phyloP scores from a whole-genome alignment of 1,140 invertebrate genomes.

The Cotesia glomerata region DNA sequence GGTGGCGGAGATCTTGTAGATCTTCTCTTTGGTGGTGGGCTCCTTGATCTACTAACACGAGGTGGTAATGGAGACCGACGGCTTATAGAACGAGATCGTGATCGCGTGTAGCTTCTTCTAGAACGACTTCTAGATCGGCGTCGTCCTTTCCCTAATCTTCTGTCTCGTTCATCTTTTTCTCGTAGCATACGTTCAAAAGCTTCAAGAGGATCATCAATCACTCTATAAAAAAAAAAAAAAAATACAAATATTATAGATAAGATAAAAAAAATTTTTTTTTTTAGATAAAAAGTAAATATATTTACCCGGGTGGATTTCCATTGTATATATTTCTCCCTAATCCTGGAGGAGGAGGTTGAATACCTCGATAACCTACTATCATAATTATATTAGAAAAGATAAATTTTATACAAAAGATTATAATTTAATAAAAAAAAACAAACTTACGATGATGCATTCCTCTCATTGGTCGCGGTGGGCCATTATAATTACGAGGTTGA shows the following conservation, averaged over 20 bases:
- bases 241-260: background rate
- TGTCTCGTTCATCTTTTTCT: constrained; percentile 79
- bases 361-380: constrained; percentile 54
- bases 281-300: background rate
- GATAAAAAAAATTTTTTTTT: constrained; percentile 3
- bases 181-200: constrained; percentile 84
- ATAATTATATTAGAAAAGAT: background rate
- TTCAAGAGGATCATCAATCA: constrained; percentile 82
- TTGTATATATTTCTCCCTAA: constrained; percentile 57
- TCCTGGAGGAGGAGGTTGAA: constrained; percentile 59
- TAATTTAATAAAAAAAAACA: background rate
- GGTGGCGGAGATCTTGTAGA: constrained; percentile 52
- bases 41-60: constrained; percentile 57
- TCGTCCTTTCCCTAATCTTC: constrained; percentile 70
- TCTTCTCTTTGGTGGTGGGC: constrained; percentile 53
- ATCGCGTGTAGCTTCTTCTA: constrained; percentile 63
- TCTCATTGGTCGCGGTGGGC: constrained; percentile 56
- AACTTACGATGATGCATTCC: constrained; percentile 58
- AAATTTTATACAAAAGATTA: background rate
- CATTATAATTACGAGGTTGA: constrained; percentile 54
- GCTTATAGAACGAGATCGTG: constrained; percentile 59
- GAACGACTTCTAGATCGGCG: constrained; percentile 61
- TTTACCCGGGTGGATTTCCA: constrained; percentile 58
- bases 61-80: constrained; percentile 51
- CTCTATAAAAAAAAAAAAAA: constrained; percentile 53